These are phyloP conservation scores for Carpatolechia fugitivella DNA, from an alignment of 2,888 invertebrate species.

Conservation along the genomic window DNA sequence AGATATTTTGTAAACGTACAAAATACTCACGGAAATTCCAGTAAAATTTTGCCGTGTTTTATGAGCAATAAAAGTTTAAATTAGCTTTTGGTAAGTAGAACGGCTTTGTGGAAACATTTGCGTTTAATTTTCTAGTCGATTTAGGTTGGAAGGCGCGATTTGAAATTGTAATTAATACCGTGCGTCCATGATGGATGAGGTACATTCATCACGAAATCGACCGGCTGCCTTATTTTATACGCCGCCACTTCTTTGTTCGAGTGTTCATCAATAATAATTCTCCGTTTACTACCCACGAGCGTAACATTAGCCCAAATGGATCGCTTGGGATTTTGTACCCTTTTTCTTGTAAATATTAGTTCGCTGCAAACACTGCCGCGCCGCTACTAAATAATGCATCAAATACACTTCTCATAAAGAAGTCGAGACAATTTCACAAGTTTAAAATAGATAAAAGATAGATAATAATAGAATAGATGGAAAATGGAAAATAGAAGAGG, in stretches of 20 bases:
- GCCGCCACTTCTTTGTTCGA: constrained; percentile 30
- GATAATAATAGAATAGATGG: too few relatives aligned
- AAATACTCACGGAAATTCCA: not conserved
- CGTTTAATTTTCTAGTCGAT: constrained; percentile 45
- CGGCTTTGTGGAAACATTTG: constrained; percentile 35
- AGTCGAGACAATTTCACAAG: too few relatives aligned
- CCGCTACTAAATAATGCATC: not conserved
- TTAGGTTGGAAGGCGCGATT: constrained; percentile 54
- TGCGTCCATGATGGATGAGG: constrained; percentile 51
- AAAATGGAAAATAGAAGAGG: too few relatives aligned
- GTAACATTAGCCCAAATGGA: constrained; percentile 7
- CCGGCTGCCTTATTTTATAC: constrained; percentile 20
- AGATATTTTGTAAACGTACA: not conserved
- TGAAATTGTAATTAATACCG: constrained; percentile 66
- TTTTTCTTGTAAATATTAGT: not conserved
- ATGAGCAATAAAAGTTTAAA: constrained; percentile 11
- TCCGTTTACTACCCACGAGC: constrained; percentile 6
- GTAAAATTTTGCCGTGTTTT: not conserved
- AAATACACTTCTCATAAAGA: too few relatives aligned
- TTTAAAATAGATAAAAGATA: too few relatives aligned
- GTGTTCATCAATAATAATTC: constrained; percentile 15
- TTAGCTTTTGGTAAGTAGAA: constrained; percentile 4
- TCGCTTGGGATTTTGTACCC: constrained; percentile 1
- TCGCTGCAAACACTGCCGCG: not conserved
- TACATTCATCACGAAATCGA: constrained; percentile 42